Evolutionary conservation across 2,797 vertebrate species (phyloP).

Genomic region (Scolopax rusticola): DNA sequence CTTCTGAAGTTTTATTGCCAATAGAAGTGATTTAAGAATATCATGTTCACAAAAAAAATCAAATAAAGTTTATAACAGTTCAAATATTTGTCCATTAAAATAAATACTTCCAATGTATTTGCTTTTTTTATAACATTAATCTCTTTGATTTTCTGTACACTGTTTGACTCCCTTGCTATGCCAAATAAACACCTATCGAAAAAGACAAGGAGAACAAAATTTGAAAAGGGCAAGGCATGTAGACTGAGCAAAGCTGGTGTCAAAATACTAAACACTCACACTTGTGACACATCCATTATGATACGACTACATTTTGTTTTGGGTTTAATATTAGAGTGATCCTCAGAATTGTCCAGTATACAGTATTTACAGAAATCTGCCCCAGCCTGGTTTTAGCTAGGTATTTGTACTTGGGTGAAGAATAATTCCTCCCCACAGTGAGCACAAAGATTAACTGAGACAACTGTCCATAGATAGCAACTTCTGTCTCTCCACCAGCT

Average conservation of each 20-base stretch:
- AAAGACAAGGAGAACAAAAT: neutral
- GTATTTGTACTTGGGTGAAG: neutral
- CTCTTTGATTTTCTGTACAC: neutral
- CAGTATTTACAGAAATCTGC: neutral
- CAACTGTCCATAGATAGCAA: neutral
- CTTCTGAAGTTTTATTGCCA: neutral
- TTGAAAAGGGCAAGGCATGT: slow-evolving; percentile 2
- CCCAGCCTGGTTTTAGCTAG: neutral
- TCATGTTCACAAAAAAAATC: neutral
- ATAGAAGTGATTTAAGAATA: neutral
- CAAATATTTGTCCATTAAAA: slow-evolving; percentile 10
- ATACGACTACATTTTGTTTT: neutral
- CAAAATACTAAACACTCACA: slow-evolving; percentile 13
- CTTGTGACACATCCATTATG: neutral
- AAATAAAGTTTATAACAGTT: neutral
- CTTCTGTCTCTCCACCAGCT: neutral
- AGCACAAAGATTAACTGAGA: slow-evolving; percentile 10
- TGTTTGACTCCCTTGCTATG: neutral
- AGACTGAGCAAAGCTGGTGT: neutral
- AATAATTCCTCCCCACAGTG: neutral
- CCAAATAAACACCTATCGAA: neutral
- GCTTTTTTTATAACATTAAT: neutral
- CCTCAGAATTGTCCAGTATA: neutral
- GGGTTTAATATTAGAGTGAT: neutral
- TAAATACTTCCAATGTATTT: neutral